Base-by-base conservation (phyloP, 2,797 vertebrate species). In the Gambusia yucatana region DNA sequence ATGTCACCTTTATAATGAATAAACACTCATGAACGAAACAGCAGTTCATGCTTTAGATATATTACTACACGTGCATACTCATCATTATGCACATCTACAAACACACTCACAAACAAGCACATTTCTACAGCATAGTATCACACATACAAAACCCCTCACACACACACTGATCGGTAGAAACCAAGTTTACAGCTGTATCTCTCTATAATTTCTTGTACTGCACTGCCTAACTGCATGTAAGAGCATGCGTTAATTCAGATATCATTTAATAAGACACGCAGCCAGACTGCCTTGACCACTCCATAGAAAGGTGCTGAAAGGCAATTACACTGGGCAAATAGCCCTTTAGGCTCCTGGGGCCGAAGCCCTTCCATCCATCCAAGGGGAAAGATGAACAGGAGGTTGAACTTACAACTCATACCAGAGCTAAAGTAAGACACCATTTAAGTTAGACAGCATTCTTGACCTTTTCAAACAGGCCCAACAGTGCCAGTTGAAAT, bases 191-290 rank as follows among this genome's bases (percentile, higher is more conserved):
- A 63, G 77, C 82, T 82, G 86, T 78, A 84, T 89, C 79, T 80
- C 73, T 85, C 86, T 88, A 87, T 96, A 95, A 96, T 96, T 95
- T 90, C 92, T 95, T 95, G 95, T 94, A 92, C 90, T 88, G 90
- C 72, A 80, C 85, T 91, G 94, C 79, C 91, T 94, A 94, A 95
- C 86, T 89, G 88, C 82, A 48, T 94, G 94, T 93, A 94, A 95
- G 95, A 95, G 93, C 94, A 93, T 87, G 90, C 72, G 80, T 92
- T 94, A 94, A 95, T 96, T 95, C 94, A 88, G 91, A 94, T 93
- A 93, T 96, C 96, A 96, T 96, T 96, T 96, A 96, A 96, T 96
- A 96, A 96, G 89, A 92, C 86, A 87, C 48, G 59, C 89, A 91
- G 89, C 91, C 92, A 93, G 93, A 93, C 93, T 88, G 84, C 83